Percentiles rank a stretch among this genome's conserved stretches.
These are phyloP conservation scores for Spodoptera picta DNA, from an alignment of 2,888 invertebrate genomes.

Conservation along the genomic window DNA sequence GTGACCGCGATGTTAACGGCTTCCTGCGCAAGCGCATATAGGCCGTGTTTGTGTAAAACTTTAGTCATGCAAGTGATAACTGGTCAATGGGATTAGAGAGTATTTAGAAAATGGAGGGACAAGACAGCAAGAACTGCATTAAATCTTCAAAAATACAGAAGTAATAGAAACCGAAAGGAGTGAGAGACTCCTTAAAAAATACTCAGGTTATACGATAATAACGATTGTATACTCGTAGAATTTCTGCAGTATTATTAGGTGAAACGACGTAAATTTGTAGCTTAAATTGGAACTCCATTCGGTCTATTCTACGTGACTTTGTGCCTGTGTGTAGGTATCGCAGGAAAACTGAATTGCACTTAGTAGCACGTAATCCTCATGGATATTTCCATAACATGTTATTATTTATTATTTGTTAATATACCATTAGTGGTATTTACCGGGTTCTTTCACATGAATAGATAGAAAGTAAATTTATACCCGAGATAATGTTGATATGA, in stretches of 20 bases:
- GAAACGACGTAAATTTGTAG: too few species aligned
- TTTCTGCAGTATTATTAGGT: too few species aligned
- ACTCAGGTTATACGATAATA: background rate
- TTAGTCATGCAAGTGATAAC: constrained; percentile 78
- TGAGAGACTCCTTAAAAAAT: too few species aligned
- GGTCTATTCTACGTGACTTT: constrained; percentile 23
- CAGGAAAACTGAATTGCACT: constrained; percentile 23
- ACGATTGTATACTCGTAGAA: background rate
- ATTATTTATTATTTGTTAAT: constrained; percentile 16
- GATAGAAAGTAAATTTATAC: background rate
- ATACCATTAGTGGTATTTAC: constrained; percentile 14
- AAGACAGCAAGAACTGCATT: background rate
- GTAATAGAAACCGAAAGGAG: too few species aligned
- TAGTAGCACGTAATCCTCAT: constrained; percentile 14
- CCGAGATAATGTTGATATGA: constrained; percentile 7
- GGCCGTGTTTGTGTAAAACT: constrained; percentile 74
- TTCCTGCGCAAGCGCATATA: constrained; percentile 79
- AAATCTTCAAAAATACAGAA: too few species aligned
- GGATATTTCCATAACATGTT: constrained; percentile 34
- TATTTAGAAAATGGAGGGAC: constrained; percentile 6
- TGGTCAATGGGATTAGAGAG: constrained; percentile 57
- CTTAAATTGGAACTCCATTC: background rate
- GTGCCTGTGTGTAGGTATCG: constrained; percentile 1
- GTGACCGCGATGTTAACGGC: constrained; percentile 76
- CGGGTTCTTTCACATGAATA: background rate